Evolutionary conservation across 2,888 invertebrate species (phyloP).

Genomic region (Argyra leucocephala): DNA sequence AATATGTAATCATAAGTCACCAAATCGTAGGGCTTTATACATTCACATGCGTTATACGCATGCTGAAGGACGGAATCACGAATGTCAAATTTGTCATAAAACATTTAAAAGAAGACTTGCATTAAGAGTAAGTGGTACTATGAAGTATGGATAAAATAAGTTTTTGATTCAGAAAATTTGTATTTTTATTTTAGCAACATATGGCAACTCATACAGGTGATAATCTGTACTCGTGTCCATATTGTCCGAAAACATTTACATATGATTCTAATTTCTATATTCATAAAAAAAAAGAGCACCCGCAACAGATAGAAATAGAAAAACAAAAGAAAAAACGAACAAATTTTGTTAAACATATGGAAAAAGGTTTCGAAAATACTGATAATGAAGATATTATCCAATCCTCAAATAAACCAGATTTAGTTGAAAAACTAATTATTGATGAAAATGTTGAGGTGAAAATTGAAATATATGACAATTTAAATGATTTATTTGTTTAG

Average conservation of each 20-base stretch:
- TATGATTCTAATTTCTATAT: slow-evolving; percentile 9
- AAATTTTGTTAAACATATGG: background rate
- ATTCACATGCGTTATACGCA: slow-evolving; percentile 7
- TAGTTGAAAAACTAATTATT: too few species aligned
- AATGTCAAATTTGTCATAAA: slow-evolving; percentile 7
- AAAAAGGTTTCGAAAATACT: too few species aligned
- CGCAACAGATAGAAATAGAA: background rate
- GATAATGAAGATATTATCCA: too few species aligned
- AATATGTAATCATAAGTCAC: slow-evolving; percentile 1
- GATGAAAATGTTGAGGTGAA: too few species aligned
- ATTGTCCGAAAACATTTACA: slow-evolving; percentile 10
- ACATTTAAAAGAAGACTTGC: background rate
- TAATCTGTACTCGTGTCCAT: background rate
- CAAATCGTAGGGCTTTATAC: background rate
- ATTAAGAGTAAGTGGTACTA: background rate
- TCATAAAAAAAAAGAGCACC: slow-evolving; percentile 8
- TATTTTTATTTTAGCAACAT: slow-evolving; percentile 7
- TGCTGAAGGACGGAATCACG: background rate
- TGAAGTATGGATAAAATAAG: background rate
- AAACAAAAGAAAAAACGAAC: background rate
- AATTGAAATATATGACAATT: too few species aligned
- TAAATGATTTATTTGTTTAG: too few species aligned
- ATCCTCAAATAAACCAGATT: too few species aligned
- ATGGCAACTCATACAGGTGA: slow-evolving; percentile 10
- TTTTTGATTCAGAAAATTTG: background rate